phyloP scores from a whole-genome alignment of 2,888 invertebrate genomes.

The Tupiocoris notatus region DNA sequence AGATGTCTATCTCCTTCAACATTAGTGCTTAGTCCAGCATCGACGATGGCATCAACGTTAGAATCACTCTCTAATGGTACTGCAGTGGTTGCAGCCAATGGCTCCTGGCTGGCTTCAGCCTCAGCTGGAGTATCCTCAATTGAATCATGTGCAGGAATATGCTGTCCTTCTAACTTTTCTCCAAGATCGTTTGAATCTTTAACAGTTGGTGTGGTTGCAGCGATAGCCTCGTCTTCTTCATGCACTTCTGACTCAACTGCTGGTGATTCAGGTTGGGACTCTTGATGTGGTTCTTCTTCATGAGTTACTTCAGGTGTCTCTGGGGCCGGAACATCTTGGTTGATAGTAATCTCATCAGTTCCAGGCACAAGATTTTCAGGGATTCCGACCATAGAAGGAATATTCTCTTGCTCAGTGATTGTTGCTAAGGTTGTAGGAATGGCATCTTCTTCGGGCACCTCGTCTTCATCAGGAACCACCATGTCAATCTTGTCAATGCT shows the following conservation, averaged over 20 bases:
- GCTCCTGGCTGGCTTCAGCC: not conserved
- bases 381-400: not conserved
- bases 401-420: conserved; percentile 18
- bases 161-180: not conserved
- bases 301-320: not conserved
- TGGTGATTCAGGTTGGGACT: conserved; percentile 9
- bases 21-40: not conserved
- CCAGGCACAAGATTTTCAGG: conserved; percentile 36
- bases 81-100: not conserved
- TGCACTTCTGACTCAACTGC: conserved; percentile 12
- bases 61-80: not conserved
- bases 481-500: conserved; percentile 42
- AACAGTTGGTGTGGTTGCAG: not conserved
- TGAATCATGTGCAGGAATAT: not conserved
- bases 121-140: not conserved
- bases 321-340: conserved; percentile 6
- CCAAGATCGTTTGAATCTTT: not conserved
- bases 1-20: not conserved
- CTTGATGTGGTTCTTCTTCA: conserved; percentile 12
- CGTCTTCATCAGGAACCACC: conserved; percentile 21
- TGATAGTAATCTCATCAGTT: conserved; percentile 8
- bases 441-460: conserved; percentile 10
- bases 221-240: not conserved
- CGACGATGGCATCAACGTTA: not conserved
- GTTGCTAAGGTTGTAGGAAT: conserved; percentile 27